Conservation (phyloP, 2,888 invertebrate species). For the Pinctada fucata region DNA sequence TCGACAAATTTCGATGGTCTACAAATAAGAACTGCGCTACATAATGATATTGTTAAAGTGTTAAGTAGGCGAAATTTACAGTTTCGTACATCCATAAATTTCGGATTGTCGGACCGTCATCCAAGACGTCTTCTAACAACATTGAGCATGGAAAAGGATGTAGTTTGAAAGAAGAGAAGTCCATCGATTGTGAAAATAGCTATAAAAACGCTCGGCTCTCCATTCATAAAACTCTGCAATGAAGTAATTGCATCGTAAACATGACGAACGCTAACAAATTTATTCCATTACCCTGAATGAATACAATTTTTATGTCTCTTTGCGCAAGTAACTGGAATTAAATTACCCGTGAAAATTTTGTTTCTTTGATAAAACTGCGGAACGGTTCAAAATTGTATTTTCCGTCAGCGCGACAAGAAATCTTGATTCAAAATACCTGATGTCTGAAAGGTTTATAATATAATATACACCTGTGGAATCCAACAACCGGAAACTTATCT, state of each 20-base stretch:
- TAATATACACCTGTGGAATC: no score
- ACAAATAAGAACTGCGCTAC: no score
- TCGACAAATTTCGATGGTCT: no score
- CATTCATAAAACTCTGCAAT: no score
- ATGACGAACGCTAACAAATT: neutral
- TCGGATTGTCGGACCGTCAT: neutral
- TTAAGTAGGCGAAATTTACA: neutral
- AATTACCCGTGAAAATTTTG: conserved; percentile 13
- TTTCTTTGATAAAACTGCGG: conserved; percentile 10
- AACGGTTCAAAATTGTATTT: neutral
- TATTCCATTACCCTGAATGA: neutral
- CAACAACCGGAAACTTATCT: no score
- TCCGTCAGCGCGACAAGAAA: neutral
- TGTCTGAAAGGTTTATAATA: no score
- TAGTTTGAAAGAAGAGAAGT: no score
- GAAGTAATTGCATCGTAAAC: neutral
- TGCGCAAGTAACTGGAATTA: neutral
- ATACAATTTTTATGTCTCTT: neutral
- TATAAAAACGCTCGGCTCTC: no score
- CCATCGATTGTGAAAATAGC: no score
- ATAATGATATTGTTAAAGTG: neutral
- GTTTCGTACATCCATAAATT: neutral
- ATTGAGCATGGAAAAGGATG: no score
- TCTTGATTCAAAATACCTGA: no score
- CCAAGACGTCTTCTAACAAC: neutral